Base-by-base conservation (phyloP, 2,113 vertebrate genomes). In the Eupsittula cactorum region DNA sequence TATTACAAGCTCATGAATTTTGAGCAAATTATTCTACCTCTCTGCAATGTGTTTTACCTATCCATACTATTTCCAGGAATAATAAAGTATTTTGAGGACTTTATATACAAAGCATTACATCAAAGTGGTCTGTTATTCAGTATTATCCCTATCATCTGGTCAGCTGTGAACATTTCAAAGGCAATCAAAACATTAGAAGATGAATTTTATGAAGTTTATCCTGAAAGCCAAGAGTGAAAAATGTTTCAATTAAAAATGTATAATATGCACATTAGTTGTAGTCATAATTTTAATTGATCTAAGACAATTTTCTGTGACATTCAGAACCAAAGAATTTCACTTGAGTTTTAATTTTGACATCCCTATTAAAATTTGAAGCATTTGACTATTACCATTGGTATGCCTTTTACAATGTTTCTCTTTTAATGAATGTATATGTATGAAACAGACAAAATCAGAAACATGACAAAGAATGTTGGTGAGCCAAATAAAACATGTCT, bases 401-500 rank as follows among this genome's bases (percentile, higher is more conserved):
- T 9, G 52, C 33, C 35, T 85, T 47, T 68, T 68, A 70, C 77
- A 95, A 90, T 59, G 59, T 71, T 86, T 80, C 50, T 81, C 44
- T 93, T 89, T 91, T 76, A 76, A 86, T 75, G 47, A 73, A 90
- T 6, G 8, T 53, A 39, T 70, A 39, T 67, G 41, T 78, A 91
- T 75, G 71, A 94, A 93, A 90, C 62, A 88, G 80, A 88, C 77
- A 73, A 82, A 97, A 88, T 84, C 86, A 86, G 78, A 93, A 96
- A 95, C 81, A 89, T 68, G 57, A 88, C 86, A 91, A 97, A 96
- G 62, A 90, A 79, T 3, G 55, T 75, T 55, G 33, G 50, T 10
- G n/a, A 93, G 93, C 89, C 93, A 97, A 97, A 84, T 41, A 77
- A 91, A 88, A 84, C 96, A 96, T 87, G 47, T 92, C 94, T 50